Conservation (phyloP, 2,888 invertebrate species). For the Cephus pygmeus region DNA sequence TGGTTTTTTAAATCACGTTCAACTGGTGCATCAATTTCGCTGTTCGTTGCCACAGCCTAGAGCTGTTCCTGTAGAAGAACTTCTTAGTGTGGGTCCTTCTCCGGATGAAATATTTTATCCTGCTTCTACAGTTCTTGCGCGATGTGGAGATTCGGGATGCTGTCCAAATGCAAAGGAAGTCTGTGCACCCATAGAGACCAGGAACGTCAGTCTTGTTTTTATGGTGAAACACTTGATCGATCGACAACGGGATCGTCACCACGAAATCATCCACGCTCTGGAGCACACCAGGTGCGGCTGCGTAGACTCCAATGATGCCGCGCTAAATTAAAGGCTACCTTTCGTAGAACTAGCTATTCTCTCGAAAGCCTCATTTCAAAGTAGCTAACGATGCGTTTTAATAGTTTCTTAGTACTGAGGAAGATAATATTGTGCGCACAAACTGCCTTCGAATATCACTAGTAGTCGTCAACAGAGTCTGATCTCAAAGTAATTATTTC, state of each 20-base stretch:
- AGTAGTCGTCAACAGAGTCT: background rate
- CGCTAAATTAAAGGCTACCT: background rate
- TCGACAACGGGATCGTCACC: conserved; percentile 54
- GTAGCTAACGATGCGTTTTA: background rate
- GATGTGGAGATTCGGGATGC: conserved; percentile 58
- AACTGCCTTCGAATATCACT: background rate
- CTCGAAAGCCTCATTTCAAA: background rate
- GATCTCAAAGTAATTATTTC: background rate
- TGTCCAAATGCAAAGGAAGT: conserved; percentile 47
- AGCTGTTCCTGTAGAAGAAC: conserved; percentile 50
- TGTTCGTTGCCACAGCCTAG: conserved; percentile 54
- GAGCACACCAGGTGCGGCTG: conserved; percentile 57
- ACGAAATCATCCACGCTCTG: conserved; percentile 53
- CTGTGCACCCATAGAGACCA: conserved; percentile 50
- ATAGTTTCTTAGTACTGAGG: background rate
- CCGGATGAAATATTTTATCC: conserved; percentile 58
- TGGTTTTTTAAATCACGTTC: conserved; percentile 54
- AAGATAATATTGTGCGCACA: background rate
- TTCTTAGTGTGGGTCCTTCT: conserved; percentile 50
- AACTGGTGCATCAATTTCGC: conserved; percentile 52
- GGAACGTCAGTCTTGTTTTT: conserved; percentile 58
- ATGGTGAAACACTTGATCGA: conserved; percentile 55
- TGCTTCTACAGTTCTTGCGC: conserved; percentile 52
- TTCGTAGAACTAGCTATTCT: background rate
- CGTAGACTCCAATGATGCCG: conserved; percentile 23